Evolutionary conservation across 2,113 vertebrate species (phyloP).

Genomic region (Cryptomyrus ogoouensis): DNA sequence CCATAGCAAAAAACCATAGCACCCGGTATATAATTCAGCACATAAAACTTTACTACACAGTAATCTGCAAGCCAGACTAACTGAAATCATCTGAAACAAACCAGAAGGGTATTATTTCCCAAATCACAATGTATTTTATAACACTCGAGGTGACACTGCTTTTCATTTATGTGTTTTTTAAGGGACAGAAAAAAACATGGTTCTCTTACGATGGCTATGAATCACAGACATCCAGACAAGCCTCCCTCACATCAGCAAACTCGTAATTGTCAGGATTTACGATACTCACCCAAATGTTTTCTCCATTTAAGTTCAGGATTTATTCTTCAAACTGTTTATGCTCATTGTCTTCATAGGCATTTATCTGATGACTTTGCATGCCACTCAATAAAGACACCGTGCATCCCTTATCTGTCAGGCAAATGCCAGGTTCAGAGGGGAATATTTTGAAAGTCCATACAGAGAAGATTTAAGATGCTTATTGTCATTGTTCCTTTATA

Average conservation of each 20-base stretch:
- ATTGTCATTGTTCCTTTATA: neutral
- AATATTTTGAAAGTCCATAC: conserved; percentile 41
- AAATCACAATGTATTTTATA: neutral
- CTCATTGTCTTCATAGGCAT: conserved; percentile 5
- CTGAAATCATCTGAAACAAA: neutral
- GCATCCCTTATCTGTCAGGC: neutral
- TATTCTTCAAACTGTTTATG: conserved; percentile 11
- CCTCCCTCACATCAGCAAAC: conserved; percentile 9
- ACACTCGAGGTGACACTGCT: conserved; percentile 25
- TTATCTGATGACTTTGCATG: conserved; percentile 29
- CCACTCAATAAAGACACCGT: conserved; percentile 27
- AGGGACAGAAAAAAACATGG: neutral
- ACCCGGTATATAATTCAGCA: neutral
- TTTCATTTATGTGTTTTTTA: neutral
- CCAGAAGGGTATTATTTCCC: neutral
- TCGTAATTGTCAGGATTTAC: conserved; percentile 33
- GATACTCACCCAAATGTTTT: conserved; percentile 20
- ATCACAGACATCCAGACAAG: conserved; percentile 29
- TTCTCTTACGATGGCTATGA: conserved; percentile 26
- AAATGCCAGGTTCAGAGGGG: conserved; percentile 45
- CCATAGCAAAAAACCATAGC: neutral
- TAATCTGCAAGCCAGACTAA: neutral
- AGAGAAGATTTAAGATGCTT: neutral
- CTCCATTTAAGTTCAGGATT: neutral
- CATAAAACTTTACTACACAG: neutral